Evolutionary conservation across 2,797 vertebrate genomes (phyloP), one percentile per base, ranked within the genome.

Genomic region (Pipistrellus nathusii): DNA sequence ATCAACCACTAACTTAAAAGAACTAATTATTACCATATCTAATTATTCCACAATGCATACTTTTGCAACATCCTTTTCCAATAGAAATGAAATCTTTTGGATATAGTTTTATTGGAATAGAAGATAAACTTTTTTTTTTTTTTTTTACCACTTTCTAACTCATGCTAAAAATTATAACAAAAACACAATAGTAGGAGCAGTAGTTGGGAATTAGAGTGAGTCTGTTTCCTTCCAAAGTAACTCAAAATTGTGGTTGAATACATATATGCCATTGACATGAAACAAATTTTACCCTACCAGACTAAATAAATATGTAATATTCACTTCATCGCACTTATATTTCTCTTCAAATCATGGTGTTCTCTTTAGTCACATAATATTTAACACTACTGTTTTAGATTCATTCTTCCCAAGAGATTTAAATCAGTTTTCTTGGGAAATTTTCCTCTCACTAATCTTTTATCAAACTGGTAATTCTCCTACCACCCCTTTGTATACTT

Each of bases 291-390:
- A 73, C 25, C 27, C 14, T 46, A 23, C 18, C 8, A 53, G n/a
- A 91, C 14, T 30, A 91, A 94, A 92, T 30, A 85, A 89, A 78
- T 46, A 35, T 9, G 7, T 12, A 66, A 88, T 64, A 41, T 44
- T 92, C 51, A 73, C 17, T n/a, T 81, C n/a, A 32, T 32, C 62
- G 8, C 23, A 84, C 41, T 66, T 85, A 25, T 4, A 32, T 89
- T 20, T 71, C 21, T 57, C 76, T 85, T 84, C 76, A 76, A 25
- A 55, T 12, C 13, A 51, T 6, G 6, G 5, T 59, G 8, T 62
- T 82, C n/a, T 80, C 2, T 53, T 92, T 68, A 72, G 48, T 71
- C 55, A 92, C 25, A 9, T 86, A 53, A 80, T 81, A 92, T 95
- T 95, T 53, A 88, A 93, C 73, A 68, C 15, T 17, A 72, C 5